phyloP scores from a whole-genome alignment of 1,140 invertebrate genomes.

The Leptopilina clavipes region DNA sequence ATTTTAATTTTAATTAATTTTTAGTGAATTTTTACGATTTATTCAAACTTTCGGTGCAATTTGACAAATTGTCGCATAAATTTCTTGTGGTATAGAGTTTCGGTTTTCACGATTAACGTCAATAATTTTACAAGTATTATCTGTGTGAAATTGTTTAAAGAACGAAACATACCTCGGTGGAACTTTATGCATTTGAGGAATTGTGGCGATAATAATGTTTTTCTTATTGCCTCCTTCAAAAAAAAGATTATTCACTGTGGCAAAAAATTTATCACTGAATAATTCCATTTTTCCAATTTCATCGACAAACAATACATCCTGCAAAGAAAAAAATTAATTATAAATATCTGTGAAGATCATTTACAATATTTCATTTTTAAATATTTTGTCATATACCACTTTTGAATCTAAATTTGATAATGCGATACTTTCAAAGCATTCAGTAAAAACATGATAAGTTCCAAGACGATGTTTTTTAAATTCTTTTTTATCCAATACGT shows the following conservation, averaged over 20 bases:
- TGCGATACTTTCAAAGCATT: conserved; percentile 77
- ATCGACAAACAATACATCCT: conserved; percentile 76
- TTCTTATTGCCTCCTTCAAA: conserved; percentile 39
- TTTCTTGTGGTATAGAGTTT: conserved; percentile 51
- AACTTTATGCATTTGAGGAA: conserved; percentile 68
- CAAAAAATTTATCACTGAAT: conserved; percentile 77
- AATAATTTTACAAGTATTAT: conserved; percentile 50
- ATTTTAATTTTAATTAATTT: too few species aligned
- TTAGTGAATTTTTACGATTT: neutral
- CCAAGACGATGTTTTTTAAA: conserved; percentile 73
- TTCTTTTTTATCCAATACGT: conserved; percentile 47
- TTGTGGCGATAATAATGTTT: conserved; percentile 75
- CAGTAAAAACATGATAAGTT: conserved; percentile 77
- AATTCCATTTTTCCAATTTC: conserved; percentile 84
- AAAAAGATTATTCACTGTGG: conserved; percentile 67
- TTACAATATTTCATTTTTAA: neutral
- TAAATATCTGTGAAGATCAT: conserved; percentile 25
- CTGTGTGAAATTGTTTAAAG: conserved; percentile 53
- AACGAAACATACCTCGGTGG: conserved; percentile 49
- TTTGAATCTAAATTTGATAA: conserved; percentile 70
- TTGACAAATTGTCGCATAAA: conserved; percentile 43
- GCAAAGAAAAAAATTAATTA: conserved; percentile 51
- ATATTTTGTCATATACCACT: conserved; percentile 50
- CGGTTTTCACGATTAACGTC: conserved; percentile 55
- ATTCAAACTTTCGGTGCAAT: conserved; percentile 34